Conservation (phyloP, 2,797 vertebrate genomes). For the Pangasius mekongensis region DNA sequence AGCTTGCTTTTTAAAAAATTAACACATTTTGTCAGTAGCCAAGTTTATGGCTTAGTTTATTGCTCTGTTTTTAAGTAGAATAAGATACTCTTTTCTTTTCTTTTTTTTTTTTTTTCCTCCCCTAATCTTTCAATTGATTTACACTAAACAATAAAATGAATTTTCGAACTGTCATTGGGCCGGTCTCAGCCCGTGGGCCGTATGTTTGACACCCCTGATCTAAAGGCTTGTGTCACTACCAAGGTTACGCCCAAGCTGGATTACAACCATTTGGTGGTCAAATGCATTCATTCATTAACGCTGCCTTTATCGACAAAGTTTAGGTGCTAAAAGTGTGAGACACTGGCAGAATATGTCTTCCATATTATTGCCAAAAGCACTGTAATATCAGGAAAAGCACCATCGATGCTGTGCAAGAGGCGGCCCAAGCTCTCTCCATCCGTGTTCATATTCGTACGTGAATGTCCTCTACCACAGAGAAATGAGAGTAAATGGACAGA, state of each 20-base stretch:
- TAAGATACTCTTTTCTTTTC: too few relatives aligned
- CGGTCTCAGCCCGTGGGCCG: background rate
- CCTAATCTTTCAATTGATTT: background rate
- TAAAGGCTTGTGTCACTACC: constrained; percentile 11
- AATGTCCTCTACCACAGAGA: background rate
- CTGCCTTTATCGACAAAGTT: constrained; percentile 13
- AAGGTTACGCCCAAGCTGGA: constrained; percentile 2
- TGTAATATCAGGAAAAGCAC: constrained; percentile 35
- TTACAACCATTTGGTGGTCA: background rate
- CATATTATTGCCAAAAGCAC: constrained; percentile 24
- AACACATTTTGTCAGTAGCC: background rate
- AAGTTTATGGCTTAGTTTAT: background rate
- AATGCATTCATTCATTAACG: background rate
- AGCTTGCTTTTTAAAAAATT: background rate
- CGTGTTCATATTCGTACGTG: background rate
- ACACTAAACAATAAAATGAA: background rate
- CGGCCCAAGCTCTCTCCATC: background rate
- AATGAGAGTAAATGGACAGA: background rate
- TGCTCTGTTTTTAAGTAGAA: background rate
- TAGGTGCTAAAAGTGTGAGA: background rate
- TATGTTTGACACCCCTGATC: constrained; percentile 21
- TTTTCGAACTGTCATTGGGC: background rate
- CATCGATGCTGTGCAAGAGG: constrained; percentile 19
- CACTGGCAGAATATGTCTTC: background rate
- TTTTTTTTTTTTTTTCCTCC: too few relatives aligned